Base-by-base conservation (phyloP, 2,113 vertebrate genomes). In the Donacobius atricapilla region DNA sequence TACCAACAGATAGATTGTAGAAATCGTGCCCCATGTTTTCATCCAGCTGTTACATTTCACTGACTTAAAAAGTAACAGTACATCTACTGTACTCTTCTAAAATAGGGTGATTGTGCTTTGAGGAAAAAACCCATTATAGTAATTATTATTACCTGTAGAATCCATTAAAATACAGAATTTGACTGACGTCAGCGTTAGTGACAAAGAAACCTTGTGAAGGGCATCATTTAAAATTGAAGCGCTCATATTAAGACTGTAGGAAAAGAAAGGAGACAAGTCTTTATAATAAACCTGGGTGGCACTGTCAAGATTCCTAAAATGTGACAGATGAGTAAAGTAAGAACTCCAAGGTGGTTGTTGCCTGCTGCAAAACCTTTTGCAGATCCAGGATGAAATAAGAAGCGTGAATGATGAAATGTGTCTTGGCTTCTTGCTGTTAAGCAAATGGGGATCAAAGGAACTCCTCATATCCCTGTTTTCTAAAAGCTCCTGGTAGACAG, bases 391-490 rank as follows among this genome's bases (percentile, higher is more conserved):
- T 91, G 77, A 84, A 89, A 58, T 19, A n/a, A 78, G 37, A 56
- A 37, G 51, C 22, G 8, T 37, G 53, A 44, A 22, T 82, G 83
- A 71, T 66, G 88, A 58, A 81, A 81, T 18, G 16, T 50, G 39
- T 53, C 82, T 53, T 66, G 94, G 53, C 90, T 92, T 80, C 83
- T 90, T 78, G 44, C 64, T 70, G 79, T 56, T 70, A 30, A 83
- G 87, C 79, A 85, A 90, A 70, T 31, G 35, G 40, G 83, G 44
- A 66, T 90, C 71, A 94, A 91, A 91, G 76, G 20, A 66, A 10
- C 47, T 73, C 72, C 39, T 66, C 24, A 22, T 50, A 27, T 20
- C 79, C 57, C 30, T 54, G 25, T 88, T 92, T 83, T 79, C 42
- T 20, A 6, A 64, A 57, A 51, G 23, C 51, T 78, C 47, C 65